phyloP scores from a whole-genome alignment of 2,113 vertebrate species.

The Mirza zaza region DNA sequence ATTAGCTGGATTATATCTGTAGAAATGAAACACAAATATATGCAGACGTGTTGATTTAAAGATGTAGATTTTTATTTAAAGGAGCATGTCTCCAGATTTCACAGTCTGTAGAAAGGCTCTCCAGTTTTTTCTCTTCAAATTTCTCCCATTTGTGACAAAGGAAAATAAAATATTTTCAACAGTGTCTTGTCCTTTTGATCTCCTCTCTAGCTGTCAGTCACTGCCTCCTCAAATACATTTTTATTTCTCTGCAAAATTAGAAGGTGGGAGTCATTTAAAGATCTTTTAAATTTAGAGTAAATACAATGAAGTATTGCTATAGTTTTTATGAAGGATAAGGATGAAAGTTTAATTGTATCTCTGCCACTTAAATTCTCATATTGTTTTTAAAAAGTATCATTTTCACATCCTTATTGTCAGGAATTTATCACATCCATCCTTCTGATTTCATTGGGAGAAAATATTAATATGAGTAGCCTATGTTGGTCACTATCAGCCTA shows the following conservation, averaged over 20 bases:
- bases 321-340: background rate
- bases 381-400: background rate
- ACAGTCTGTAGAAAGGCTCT: background rate
- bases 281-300: background rate
- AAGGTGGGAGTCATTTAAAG: background rate
- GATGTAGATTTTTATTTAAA: background rate
- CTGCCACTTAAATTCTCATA: slow-evolving; percentile 40
- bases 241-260: background rate
- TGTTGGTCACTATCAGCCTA: background rate
- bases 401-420: background rate
- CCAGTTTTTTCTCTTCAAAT: background rate
- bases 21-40: background rate
- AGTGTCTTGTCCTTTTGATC: background rate
- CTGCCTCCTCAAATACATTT: background rate
- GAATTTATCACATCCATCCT: background rate
- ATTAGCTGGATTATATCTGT: background rate
- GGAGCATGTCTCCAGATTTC: background rate
- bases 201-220: background rate
- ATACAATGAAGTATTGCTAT: background rate
- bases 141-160: background rate
- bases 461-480: background rate
- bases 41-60: background rate
- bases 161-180: background rate
- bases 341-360: background rate
- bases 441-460: background rate